A percentile compares a stretch with the other conserved stretches of the same genome.
Evolutionary conservation across 1,140 invertebrate species (phyloP).

Genomic region (Ceratoteleas bidentatus): DNA sequence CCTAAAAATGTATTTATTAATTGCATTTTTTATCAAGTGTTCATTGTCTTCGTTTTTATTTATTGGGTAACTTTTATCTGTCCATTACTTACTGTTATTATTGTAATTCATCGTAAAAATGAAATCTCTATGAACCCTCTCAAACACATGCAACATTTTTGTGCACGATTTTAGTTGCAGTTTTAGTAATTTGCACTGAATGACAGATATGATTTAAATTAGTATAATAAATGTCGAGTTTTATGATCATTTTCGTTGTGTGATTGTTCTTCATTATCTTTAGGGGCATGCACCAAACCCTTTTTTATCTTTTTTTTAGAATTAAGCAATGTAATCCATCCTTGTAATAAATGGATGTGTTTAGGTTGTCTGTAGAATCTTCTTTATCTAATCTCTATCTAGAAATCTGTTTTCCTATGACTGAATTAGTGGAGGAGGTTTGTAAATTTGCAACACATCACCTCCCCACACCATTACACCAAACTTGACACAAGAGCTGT

Average conservation of each 20-base stretch:
- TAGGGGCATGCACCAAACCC: too few relatives aligned
- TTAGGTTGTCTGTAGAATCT: not conserved
- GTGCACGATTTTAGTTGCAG: conserved; percentile 28
- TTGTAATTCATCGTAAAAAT: too few relatives aligned
- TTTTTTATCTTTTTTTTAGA: too few relatives aligned
- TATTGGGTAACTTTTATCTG: too few relatives aligned
- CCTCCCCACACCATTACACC: too few relatives aligned
- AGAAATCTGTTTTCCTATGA: not conserved
- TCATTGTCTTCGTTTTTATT: too few relatives aligned
- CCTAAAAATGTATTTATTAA: too few relatives aligned
- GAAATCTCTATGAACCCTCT: not conserved
- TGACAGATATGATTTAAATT: not conserved
- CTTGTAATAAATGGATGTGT: too few relatives aligned
- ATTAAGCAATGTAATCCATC: too few relatives aligned
- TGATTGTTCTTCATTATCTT: too few relatives aligned
- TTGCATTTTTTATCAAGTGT: too few relatives aligned
- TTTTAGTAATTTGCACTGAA: conserved; percentile 13
- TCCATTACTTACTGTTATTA: too few relatives aligned
- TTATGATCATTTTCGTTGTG: not conserved
- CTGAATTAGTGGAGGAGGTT: not conserved
- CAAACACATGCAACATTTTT: conserved; percentile 34
- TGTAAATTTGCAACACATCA: not conserved
- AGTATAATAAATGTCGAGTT: not conserved
- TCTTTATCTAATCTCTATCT: not conserved
- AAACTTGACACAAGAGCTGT: not conserved